Conservation (phyloP, 1,140 invertebrate genomes). For the Zaprionus lachaisei region DNA sequence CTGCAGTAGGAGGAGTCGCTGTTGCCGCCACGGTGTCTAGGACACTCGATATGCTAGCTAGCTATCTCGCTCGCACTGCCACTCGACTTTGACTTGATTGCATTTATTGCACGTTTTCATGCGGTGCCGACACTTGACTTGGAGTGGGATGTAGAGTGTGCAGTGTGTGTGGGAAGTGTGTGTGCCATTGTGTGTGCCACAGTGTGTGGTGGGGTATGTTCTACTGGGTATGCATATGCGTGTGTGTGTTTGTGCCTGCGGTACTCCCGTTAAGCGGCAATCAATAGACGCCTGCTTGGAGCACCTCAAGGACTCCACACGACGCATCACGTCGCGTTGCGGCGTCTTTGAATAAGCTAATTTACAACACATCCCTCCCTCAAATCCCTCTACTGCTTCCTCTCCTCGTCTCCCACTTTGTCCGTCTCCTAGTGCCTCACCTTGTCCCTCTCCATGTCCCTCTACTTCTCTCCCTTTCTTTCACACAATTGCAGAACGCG, state of each 20-base stretch:
- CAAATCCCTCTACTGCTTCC: background rate
- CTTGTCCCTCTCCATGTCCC: background rate
- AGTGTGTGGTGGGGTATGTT: too few species aligned
- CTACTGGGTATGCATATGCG: background rate
- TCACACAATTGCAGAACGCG: conserved; percentile 5
- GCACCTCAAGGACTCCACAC: conserved; percentile 54
- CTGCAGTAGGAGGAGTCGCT: background rate
- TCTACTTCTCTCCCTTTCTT: background rate
- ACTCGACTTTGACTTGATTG: conserved; percentile 28
- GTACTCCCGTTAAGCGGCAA: conserved; percentile 47
- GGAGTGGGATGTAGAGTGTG: background rate
- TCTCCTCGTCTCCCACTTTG: background rate
- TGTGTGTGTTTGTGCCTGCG: background rate
- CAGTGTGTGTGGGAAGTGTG: background rate
- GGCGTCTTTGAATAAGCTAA: conserved; percentile 67
- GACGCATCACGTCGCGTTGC: conserved; percentile 2
- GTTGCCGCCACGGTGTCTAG: background rate
- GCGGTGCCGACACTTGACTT: conserved; percentile 28
- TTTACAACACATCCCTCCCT: conserved; percentile 44
- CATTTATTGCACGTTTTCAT: conserved; percentile 32
- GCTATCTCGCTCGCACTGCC: background rate
- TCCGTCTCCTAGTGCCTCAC: too few species aligned
- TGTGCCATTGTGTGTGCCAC: too few species aligned
- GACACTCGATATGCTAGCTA: background rate
- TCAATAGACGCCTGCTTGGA: conserved; percentile 57